phyloP scores from a whole-genome alignment of 1,140 invertebrate species.

The Leptestheria dahalacensis region DNA sequence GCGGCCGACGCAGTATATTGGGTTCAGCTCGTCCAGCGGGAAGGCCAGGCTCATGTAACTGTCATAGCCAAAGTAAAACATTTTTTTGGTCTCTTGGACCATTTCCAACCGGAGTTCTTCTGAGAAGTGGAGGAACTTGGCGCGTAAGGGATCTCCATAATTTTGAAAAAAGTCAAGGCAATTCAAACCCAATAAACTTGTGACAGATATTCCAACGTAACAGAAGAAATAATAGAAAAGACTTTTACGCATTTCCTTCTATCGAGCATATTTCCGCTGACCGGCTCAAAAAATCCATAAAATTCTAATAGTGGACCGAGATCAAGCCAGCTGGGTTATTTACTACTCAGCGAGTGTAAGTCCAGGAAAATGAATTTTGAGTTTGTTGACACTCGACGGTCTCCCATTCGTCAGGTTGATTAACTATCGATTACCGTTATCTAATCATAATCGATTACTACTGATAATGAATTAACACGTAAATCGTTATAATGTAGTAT shows the following conservation, averaged over 20 bases:
- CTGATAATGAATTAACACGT: no score
- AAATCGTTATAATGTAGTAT: no score
- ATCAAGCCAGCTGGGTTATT: not conserved
- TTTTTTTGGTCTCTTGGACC: constrained; percentile 29
- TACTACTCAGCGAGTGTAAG: not conserved
- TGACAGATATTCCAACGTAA: not conserved
- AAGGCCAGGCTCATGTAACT: constrained; percentile 48
- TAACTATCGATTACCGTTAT: not conserved
- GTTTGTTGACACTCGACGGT: not conserved
- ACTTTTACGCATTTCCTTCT: not conserved
- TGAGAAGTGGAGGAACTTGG: constrained; percentile 31
- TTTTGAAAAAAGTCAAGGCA: constrained; percentile 23
- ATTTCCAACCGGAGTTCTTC: constrained; percentile 27
- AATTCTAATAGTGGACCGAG: not conserved
- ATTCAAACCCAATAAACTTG: not conserved
- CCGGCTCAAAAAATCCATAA: not conserved
- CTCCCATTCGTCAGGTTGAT: not conserved
- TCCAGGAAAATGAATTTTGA: not conserved
- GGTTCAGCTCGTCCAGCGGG: constrained; percentile 49
- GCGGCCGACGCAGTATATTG: constrained; percentile 40
- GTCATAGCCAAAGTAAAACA: constrained; percentile 50
- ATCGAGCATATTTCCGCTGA: not conserved
- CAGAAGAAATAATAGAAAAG: not conserved
- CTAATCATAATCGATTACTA: not conserved
- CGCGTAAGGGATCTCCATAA: constrained; percentile 29